Conservation (phyloP, 1,140 invertebrate genomes). For the Pararge aegeria region DNA sequence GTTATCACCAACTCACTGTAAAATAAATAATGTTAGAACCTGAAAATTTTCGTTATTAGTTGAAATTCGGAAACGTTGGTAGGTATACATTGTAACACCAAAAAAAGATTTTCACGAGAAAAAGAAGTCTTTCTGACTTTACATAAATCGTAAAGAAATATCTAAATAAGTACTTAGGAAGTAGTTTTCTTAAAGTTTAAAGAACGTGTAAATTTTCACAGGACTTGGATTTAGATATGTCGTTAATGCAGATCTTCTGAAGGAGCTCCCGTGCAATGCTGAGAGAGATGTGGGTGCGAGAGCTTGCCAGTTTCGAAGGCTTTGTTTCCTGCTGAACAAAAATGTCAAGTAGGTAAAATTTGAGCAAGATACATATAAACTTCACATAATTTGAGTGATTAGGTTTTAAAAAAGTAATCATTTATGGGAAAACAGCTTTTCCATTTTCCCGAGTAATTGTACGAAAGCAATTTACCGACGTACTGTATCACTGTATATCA, state of each 20-base stretch:
- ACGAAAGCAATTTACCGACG: not conserved
- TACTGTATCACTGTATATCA: not conserved
- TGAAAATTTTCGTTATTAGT: too few species aligned
- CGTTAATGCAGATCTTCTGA: conserved; percentile 92
- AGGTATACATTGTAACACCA: too few species aligned
- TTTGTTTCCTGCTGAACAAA: conserved; percentile 61
- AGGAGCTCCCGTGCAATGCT: conserved; percentile 89
- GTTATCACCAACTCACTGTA: too few species aligned
- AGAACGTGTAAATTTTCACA: conserved; percentile 95
- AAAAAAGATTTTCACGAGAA: too few species aligned
- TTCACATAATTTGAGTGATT: not conserved
- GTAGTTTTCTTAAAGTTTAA: conserved; percentile 69
- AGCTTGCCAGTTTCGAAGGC: conserved; percentile 82
- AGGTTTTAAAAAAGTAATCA: not conserved
- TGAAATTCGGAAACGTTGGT: too few species aligned
- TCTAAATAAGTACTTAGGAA: too few species aligned
- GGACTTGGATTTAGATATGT: conserved; percentile 92
- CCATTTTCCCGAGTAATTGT: not conserved
- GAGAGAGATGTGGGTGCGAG: conserved; percentile 85
- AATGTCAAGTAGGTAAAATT: not conserved
- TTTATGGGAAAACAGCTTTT: not conserved
- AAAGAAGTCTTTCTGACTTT: too few species aligned
- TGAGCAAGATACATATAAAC: not conserved
- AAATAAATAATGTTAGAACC: too few species aligned
- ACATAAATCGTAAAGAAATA: too few species aligned